phyloP scores from a whole-genome alignment of 2,797 vertebrate species.

The Myotis planiceps region DNA sequence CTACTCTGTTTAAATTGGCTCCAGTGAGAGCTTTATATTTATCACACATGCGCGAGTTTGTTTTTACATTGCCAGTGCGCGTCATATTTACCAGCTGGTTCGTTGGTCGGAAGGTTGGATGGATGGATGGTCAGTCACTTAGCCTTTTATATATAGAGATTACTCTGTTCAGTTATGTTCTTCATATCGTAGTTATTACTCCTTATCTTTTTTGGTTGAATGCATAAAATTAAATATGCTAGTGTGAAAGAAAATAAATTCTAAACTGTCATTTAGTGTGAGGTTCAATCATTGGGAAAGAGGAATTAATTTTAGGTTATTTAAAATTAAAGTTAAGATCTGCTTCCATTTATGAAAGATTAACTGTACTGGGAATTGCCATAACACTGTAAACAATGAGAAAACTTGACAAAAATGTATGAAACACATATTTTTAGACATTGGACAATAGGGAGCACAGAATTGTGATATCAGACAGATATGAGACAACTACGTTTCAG shows the following conservation, averaged over 20 bases:
- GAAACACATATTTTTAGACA: not conserved
- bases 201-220: not conserved
- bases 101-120: too few relatives aligned
- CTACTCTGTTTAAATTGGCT: too few relatives aligned
- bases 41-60: too few relatives aligned
- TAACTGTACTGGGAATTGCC: not conserved
- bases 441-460: not conserved
- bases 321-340: not conserved
- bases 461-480: not conserved
- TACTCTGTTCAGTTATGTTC: not conserved
- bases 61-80: too few relatives aligned
- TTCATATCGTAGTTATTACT: not conserved
- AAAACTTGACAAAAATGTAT: not conserved
- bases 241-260: conserved; percentile 9
- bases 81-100: too few relatives aligned
- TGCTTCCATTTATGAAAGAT: not conserved
- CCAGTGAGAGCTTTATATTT: too few relatives aligned
- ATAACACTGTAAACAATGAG: not conserved
- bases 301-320: not conserved
- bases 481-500: not conserved
- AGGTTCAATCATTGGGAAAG: not conserved
- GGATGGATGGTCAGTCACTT: too few relatives aligned
- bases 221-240: not conserved
- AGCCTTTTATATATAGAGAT: too few relatives aligned
- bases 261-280: not conserved